These are phyloP conservation scores for Tupiocoris notatus DNA, from an alignment of 2,888 invertebrate species.

Conservation along the genomic window DNA sequence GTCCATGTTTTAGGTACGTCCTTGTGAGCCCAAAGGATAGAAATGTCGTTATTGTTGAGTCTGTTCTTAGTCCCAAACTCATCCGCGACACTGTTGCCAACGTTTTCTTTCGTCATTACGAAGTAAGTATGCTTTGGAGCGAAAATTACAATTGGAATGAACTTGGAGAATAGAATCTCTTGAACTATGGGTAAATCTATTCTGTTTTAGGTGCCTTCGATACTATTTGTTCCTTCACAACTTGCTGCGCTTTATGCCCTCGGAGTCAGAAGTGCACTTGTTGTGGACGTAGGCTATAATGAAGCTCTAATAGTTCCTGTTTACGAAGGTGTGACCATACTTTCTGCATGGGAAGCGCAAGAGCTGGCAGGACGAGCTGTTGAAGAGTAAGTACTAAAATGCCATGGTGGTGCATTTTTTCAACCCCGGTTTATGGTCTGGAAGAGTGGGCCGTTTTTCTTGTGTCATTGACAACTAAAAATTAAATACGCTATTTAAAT, in stretches of 20 bases:
- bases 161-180: too few relatives aligned
- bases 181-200: too few relatives aligned
- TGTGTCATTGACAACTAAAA: too few relatives aligned
- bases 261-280: constrained; percentile 76
- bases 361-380: constrained; percentile 74
- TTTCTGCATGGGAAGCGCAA: constrained; percentile 79
- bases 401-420: too few relatives aligned
- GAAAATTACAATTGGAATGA: neutral
- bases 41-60: constrained; percentile 88
- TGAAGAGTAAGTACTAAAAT: constrained; percentile 60
- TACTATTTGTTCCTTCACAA: constrained; percentile 81
- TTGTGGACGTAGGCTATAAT: constrained; percentile 82
- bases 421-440: too few relatives aligned
- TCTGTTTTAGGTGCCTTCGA: constrained; percentile 62
- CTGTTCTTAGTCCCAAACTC: constrained; percentile 74
- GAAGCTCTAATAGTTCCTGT: constrained; percentile 81
- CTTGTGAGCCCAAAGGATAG: constrained; percentile 91
- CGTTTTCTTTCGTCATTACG: constrained; percentile 89
- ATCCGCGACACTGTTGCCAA: constrained; percentile 86
- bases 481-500: too few relatives aligned
- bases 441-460: too few relatives aligned
- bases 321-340: constrained; percentile 80
- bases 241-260: constrained; percentile 79
- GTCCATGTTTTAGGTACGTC: constrained; percentile 69
- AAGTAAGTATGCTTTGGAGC: constrained; percentile 60